Conservation (phyloP, 2,797 vertebrate species). For the Mormyrops boulengeri region DNA sequence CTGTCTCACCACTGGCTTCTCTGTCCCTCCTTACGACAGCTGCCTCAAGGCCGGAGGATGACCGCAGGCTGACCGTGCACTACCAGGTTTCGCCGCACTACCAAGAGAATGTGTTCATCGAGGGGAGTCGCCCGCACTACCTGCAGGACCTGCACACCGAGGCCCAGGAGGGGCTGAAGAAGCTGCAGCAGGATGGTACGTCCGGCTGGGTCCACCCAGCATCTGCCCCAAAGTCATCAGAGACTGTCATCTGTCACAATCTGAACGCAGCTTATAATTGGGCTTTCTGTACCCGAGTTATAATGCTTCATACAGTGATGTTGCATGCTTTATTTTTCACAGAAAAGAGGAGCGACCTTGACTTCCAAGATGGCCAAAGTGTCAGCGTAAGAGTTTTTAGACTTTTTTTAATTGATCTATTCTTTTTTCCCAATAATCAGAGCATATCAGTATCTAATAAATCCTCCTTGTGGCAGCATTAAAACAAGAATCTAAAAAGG, state of each 20-base stretch:
- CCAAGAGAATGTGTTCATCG: constrained; percentile 91
- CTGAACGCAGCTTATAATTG: not conserved
- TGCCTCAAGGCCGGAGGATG: constrained; percentile 66
- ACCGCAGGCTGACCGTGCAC: constrained; percentile 65
- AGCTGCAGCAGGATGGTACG: constrained; percentile 36
- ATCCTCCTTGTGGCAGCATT: not conserved
- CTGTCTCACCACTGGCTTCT: not conserved
- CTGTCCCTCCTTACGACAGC: constrained; percentile 39
- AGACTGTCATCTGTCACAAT: not conserved
- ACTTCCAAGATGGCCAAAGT: constrained; percentile 71
- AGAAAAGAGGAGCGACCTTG: constrained; percentile 74
- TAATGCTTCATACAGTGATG: not conserved
- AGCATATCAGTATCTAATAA: not conserved
- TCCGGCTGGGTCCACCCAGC: not conserved
- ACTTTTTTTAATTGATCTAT: not conserved
- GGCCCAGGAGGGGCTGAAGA: constrained; percentile 64
- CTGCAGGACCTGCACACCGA: constrained; percentile 88
- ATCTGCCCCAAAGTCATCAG: not conserved
- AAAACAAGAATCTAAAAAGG: not conserved
- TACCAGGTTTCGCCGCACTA: constrained; percentile 66
- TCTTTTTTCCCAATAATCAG: not conserved
- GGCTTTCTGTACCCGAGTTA: not conserved
- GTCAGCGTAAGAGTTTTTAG: constrained; percentile 64
- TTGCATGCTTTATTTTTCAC: constrained; percentile 29
- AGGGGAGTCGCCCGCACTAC: constrained; percentile 74